phyloP scores from a whole-genome alignment of 2,797 vertebrate species.

The Fringilla coelebs region DNA sequence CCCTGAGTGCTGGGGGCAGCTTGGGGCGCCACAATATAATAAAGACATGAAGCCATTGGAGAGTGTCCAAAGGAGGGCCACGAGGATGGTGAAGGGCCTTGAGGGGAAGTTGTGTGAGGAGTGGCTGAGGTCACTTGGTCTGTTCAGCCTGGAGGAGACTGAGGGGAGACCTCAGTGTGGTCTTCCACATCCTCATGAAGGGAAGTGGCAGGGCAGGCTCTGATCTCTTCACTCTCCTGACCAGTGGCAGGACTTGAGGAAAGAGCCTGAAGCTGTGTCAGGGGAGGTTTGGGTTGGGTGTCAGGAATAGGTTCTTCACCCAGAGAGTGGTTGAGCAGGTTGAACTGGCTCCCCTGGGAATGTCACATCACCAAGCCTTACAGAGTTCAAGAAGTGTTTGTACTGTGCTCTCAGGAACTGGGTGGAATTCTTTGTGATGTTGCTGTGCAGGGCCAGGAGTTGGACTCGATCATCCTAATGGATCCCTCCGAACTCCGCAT shows the following conservation, averaged over 20 bases:
- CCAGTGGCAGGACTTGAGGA: background rate
- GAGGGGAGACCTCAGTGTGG: background rate
- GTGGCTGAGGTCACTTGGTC: background rate
- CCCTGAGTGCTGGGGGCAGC: background rate
- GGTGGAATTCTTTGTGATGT: no score
- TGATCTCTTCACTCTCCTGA: background rate
- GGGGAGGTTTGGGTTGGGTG: background rate
- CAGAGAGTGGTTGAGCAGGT: background rate
- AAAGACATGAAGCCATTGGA: background rate
- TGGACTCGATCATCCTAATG: background rate
- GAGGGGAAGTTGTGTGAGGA: background rate
- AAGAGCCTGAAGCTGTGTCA: no score
- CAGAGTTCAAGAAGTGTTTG: background rate
- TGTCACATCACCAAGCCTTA: background rate
- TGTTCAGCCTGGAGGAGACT: background rate
- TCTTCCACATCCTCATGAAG: background rate
- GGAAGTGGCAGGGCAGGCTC: background rate
- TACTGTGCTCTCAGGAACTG: background rate
- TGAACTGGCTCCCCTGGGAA: background rate
- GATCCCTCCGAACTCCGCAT: background rate
- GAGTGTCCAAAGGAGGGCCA: background rate
- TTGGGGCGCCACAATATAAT: background rate
- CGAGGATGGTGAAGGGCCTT: background rate
- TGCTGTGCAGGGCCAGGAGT: background rate
- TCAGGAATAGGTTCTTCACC: background rate